A percentile compares a stretch with the other conserved stretches of the same genome.
phyloP scores from a whole-genome alignment of 2,113 vertebrate species.

The Melanostigma gelatinosum region DNA sequence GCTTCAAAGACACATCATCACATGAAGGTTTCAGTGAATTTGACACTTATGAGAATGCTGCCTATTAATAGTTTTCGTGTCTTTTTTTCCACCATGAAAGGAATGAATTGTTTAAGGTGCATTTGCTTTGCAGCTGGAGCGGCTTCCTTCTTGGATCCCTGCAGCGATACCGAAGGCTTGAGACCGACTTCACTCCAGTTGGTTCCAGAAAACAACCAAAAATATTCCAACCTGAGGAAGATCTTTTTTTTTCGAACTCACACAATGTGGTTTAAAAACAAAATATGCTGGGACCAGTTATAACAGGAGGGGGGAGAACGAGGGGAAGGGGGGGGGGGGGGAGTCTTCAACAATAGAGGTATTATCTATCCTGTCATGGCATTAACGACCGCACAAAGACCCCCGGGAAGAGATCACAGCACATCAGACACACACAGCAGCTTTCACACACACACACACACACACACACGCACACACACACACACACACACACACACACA shows the following conservation, averaged over 20 bases:
- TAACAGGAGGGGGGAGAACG: conserved; percentile 25
- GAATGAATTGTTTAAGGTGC: conserved; percentile 12
- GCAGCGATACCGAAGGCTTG: not conserved
- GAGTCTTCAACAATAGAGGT: conserved; percentile 72
- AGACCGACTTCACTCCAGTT: conserved; percentile 1
- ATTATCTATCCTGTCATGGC: conserved; percentile 78
- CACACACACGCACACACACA: conserved; percentile 70
- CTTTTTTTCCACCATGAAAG: not conserved
- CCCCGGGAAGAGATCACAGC: conserved; percentile 75
- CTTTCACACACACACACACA: conserved; percentile 73
- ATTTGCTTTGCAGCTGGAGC: conserved; percentile 13
- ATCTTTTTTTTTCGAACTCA: conserved; percentile 30
- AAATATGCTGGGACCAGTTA: conserved; percentile 41
- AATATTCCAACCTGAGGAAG: conserved; percentile 20
- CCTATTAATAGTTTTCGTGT: conserved; percentile 26
- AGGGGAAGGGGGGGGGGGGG: conserved; percentile 29
- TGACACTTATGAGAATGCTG: conserved; percentile 16
- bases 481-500: conserved; percentile 70
- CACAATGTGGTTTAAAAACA: conserved; percentile 57
- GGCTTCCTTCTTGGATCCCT: not conserved
- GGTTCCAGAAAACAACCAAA: conserved; percentile 10
- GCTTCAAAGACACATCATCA: conserved; percentile 9
- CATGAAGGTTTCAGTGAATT: not conserved
- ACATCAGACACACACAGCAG: conserved; percentile 67
- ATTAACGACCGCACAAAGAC: conserved; percentile 76